Evolutionary conservation across 2,113 vertebrate genomes (phyloP), one percentile per base, ranked within the genome.

Genomic region (Ciconia maguari): DNA sequence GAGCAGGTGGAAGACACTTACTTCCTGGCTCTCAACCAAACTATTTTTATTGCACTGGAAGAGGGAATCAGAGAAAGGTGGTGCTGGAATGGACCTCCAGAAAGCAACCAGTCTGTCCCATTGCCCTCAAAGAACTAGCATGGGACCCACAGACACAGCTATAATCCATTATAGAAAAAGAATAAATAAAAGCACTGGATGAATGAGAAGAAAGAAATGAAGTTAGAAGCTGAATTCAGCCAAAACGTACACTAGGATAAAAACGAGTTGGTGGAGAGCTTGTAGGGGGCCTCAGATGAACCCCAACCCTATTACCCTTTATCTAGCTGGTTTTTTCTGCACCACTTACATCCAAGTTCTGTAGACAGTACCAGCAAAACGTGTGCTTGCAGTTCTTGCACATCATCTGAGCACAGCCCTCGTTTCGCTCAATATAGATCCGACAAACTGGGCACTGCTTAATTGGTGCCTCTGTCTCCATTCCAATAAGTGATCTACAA

Each of bases 371-470:
- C 99, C 99, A 99, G 98, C 99, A 99, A 96, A 99, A 99, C 0
- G 99, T 99, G 97, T 99, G 99, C 85, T 99, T 99, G 98, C 99
- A 99, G 97, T 99, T 99, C 96, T 99, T 99, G 77, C 99, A 99
- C 98, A 99, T 98, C 99, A 99, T 99, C 98, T 99, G 99, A 42
- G 99, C 99, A 22, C 99, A 99, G 95, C 99, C 99, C 95, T 99
- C 99, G 1, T 99, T 99, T 94, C 99, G 98, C 91, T 99, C 99
- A 9, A 99, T 99, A 83, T 99, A 99, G 91, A 99, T 98, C 14
- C 98, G 98, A 93, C 99, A 99, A 57, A 99, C 98, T 0, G 99
- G 99, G 93, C 99, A 99, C 91, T 99, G 99, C 94, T 99, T 99
- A 94, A 99, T 99, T 94, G 98, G 95, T 55, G 97, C 94, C 44